Base-by-base conservation (phyloP, 2,888 invertebrate species). In the Mimumesa dahlbomi region DNA sequence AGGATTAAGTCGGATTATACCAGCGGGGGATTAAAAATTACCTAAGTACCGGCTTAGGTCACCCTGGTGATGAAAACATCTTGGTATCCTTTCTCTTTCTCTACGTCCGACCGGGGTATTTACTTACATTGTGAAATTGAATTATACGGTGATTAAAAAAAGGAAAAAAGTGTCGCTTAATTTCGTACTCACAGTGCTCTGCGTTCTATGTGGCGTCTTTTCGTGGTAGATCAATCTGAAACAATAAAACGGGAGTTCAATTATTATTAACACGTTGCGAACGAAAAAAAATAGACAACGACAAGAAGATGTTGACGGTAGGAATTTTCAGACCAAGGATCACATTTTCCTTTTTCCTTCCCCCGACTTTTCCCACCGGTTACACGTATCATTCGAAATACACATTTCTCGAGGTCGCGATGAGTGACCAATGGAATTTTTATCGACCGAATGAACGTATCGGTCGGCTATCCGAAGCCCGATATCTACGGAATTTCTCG, bases 111-210 rank as follows among this genome's bases (percentile, higher is more conserved):
- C 11, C 34, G 7, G 25, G 25, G 25, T 25, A 7, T 25, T 25
- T 5, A 19, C 19, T 57, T 11, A 11, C 5, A 48, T 46, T 29
- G 19, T 29, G 36, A 9, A 4, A 14, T 29, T 13, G 7, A 22
- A 49, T 13, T 0, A 49, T n/a, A n/a, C n/a, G 40, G 38, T 22
- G 7, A 52, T 49, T 56, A 50, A 52, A 36, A 11, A 29, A 14
- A 45, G 14, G 3, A n/a, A 21, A 14, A 22, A 19, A 21, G 2
- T 2, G n/a, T n/a, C n/a, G n/a, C n/a, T n/a, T n/a, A n/a, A n/a
- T n/a, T n/a, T n/a, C n/a, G n/a, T 69, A 79, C 80, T 80, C 42
- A 80, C 80, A 69, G 73, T 78, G 31, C 69, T 75, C 43, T 59
- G 73, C 63, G 61, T 63, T 31, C 69, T 73, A 56, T 79, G 82